Evolutionary conservation across 2,888 invertebrate species (phyloP).

Genomic region (Heteropelma amictum): DNA sequence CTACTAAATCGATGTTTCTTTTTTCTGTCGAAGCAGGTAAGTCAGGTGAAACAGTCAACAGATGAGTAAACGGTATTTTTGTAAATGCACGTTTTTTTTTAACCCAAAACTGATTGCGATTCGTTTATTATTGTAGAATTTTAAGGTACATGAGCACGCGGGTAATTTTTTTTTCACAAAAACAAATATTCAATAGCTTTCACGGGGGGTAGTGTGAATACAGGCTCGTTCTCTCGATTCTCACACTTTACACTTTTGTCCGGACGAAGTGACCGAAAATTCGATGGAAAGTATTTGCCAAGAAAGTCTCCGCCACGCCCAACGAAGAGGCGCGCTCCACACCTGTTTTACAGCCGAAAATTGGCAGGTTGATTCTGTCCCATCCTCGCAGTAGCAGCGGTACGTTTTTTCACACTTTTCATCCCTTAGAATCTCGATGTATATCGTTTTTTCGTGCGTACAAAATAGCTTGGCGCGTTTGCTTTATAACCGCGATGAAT

Average conservation of each 20-base stretch:
- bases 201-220: too few species aligned
- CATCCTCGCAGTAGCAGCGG: slow-evolving; percentile 34
- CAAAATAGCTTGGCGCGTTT: not conserved
- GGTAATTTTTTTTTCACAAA: slow-evolving; percentile 24
- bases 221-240: too few species aligned
- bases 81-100: too few species aligned
- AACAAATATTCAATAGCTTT: too few species aligned
- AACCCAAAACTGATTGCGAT: too few species aligned
- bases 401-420: slow-evolving; percentile 28
- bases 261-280: not conserved
- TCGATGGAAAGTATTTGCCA: slow-evolving; percentile 23
- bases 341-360: slow-evolving; percentile 60
- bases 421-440: not conserved
- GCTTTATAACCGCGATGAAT: slow-evolving; percentile 41
- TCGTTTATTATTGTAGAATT: too few species aligned
- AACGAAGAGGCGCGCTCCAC: slow-evolving; percentile 56
- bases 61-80: too few species aligned
- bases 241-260: not conserved
- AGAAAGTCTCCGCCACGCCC: slow-evolving; percentile 51
- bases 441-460: not conserved
- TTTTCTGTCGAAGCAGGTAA: too few species aligned
- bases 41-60: too few species aligned
- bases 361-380: slow-evolving; percentile 7
- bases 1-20: too few species aligned
- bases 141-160: too few species aligned